Percentiles rank a stretch among this genome's conserved stretches.
Conservation (phyloP, 2,888 invertebrate genomes). For the Alviniconcha strummeri region DNA sequence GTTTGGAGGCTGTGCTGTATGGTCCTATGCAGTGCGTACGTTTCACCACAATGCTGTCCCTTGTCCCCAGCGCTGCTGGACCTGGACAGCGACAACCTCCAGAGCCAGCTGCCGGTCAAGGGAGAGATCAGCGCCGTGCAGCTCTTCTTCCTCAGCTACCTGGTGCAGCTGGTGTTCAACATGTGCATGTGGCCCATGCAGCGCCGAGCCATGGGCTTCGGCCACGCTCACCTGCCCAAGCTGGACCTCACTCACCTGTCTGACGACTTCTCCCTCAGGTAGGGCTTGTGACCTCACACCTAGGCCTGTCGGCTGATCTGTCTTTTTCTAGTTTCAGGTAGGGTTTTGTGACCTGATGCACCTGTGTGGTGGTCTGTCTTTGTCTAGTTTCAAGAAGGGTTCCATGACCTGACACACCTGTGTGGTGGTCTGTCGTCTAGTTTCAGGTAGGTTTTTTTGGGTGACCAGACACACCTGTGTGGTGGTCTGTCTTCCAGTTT, state of each 20-base stretch:
- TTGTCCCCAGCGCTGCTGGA: not conserved
- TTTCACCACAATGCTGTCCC: no score
- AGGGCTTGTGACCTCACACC: not conserved
- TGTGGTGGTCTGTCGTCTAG: no score
- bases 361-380: no score
- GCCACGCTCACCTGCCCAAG: conserved; percentile 22
- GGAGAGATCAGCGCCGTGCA: conserved; percentile 22
- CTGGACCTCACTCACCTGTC: conserved; percentile 50
- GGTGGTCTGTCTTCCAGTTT: no score
- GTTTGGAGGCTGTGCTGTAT: no score
- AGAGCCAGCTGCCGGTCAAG: conserved; percentile 21
- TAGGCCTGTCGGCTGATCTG: not conserved
- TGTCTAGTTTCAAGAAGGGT: no score
- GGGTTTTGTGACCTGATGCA: no score
- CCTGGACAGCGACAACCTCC: not conserved
- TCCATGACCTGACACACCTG: no score
- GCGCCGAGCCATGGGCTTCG: not conserved
- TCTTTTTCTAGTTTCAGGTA: not conserved
- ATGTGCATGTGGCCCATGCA: conserved; percentile 31
- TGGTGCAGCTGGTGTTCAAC: conserved; percentile 29
- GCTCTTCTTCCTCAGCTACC: conserved; percentile 22
- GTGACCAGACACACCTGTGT: no score
- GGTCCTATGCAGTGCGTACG: no score
- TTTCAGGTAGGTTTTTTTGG: no score
- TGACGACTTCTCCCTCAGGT: conserved; percentile 52